Percentiles rank a stretch among this genome's conserved stretches.
Conservation (phyloP, 1,140 invertebrate genomes). For the Nomia melanderi region DNA sequence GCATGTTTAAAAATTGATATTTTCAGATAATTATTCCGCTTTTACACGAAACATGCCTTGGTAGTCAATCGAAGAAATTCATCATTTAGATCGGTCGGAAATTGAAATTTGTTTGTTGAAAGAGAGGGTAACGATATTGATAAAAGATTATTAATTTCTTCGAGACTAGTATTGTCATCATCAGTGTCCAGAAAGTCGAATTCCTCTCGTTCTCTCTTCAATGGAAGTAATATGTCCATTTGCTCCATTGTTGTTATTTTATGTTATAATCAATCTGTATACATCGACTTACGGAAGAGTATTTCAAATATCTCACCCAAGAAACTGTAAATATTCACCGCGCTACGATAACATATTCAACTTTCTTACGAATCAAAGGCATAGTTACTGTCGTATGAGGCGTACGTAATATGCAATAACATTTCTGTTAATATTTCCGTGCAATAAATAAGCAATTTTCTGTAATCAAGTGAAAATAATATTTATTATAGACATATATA, state of each 20-base stretch:
- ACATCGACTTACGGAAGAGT: neutral
- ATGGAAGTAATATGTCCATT: conserved; percentile 50
- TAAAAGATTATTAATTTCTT: conserved; percentile 51
- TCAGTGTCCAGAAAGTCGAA: conserved; percentile 15
- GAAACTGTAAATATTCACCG: conserved; percentile 8
- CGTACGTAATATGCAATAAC: neutral
- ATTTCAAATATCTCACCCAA: conserved; percentile 18
- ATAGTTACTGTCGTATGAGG: neutral
- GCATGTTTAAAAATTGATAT: neutral
- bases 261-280: neutral
- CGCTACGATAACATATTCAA: conserved; percentile 3
- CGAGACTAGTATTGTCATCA: conserved; percentile 43
- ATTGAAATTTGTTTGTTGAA: conserved; percentile 50
- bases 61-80: conserved; percentile 68
- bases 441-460: neutral
- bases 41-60: conserved; percentile 54
- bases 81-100: conserved; percentile 43
- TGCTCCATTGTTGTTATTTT: conserved; percentile 57
- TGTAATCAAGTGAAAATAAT: conserved; percentile 1
- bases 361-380: neutral
- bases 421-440: neutral
- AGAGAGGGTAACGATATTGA: conserved; percentile 61
- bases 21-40: neutral
- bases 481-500: conserved; percentile 12
- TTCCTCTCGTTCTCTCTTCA: conserved; percentile 60